These are phyloP conservation scores for Taxidea taxus DNA, from an alignment of 2,113 vertebrate species.

Conservation along the genomic window DNA sequence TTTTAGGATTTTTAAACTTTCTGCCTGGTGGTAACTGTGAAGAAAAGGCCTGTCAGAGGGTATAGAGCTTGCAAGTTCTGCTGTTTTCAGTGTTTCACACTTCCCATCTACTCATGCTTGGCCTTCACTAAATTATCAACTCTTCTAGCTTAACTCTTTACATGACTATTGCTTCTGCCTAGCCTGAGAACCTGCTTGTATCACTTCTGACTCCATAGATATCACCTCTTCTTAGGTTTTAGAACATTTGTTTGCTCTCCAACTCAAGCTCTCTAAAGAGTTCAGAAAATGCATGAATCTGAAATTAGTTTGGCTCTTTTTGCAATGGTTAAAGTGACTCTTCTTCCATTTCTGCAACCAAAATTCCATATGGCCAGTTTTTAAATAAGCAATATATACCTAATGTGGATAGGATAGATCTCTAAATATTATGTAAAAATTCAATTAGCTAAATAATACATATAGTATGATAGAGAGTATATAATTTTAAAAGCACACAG, in stretches of 20 bases:
- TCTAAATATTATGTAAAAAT: conserved; percentile 14
- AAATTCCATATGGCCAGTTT: not conserved
- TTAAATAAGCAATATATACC: conserved; percentile 1
- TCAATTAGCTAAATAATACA: not conserved
- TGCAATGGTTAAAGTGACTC: not conserved
- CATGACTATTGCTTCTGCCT: not conserved
- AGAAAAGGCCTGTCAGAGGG: not conserved
- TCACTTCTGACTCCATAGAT: not conserved
- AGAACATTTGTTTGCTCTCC: not conserved
- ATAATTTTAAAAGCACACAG: not conserved
- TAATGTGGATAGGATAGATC: not conserved
- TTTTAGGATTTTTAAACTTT: not conserved
- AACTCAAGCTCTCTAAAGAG: not conserved
- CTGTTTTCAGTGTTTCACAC: not conserved
- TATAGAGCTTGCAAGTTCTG: no score
- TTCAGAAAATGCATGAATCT: not conserved
- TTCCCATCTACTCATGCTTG: not conserved
- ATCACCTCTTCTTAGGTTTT: not conserved
- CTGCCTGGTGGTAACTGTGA: not conserved
- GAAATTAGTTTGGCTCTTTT: not conserved
- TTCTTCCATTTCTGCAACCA: not conserved
- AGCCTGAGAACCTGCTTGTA: not conserved
- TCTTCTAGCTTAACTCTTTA: not conserved
- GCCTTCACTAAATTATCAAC: not conserved
- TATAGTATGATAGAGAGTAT: not conserved